A percentile compares a stretch with the other conserved stretches of the same genome.
phyloP scores from a whole-genome alignment of 2,888 invertebrate genomes.

The Ashinkailepas kermadecensis region DNA sequence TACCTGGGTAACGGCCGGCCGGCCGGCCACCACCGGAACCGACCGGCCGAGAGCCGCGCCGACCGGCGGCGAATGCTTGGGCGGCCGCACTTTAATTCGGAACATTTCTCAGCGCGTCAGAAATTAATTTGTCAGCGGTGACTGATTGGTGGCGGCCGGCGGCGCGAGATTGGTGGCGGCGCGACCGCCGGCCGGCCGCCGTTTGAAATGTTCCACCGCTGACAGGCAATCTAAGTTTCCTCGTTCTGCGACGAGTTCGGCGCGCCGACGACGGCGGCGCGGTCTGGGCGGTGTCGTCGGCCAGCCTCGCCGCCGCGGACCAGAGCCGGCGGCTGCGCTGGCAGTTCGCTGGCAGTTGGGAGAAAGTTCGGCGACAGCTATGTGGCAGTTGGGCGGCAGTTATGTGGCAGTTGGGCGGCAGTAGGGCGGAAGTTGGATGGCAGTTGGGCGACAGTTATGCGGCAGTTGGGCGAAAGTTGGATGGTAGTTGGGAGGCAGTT shows the following conservation, averaged over 20 bases:
- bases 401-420: too few relatives aligned
- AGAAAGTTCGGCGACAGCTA: too few relatives aligned
- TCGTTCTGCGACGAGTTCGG: background rate
- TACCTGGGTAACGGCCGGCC: background rate
- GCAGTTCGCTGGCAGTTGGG: too few relatives aligned
- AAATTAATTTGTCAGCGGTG: slow-evolving; percentile 22
- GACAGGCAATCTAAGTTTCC: slow-evolving; percentile 7
- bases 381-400: too few relatives aligned
- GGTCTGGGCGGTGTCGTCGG: background rate
- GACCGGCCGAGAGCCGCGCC: background rate
- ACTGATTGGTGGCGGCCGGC: background rate
- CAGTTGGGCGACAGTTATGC: too few relatives aligned
- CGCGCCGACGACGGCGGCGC: background rate
- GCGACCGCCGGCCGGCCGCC: background rate
- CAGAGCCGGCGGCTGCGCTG: background rate
- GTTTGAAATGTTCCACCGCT: background rate
- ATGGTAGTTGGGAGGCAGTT: too few relatives aligned
- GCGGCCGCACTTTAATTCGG: slow-evolving; percentile 1
- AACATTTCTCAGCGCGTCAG: slow-evolving; percentile 1
- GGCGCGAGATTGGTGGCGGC: background rate
- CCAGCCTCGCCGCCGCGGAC: background rate
- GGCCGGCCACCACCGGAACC: background rate
- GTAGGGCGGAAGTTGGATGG: too few relatives aligned
- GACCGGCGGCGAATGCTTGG: background rate
- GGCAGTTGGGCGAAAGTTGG: too few relatives aligned